A percentile compares a stretch with the other conserved stretches of the same genome.
Conservation (phyloP, 2,113 vertebrate species). For the Pongo abelii region DNA sequence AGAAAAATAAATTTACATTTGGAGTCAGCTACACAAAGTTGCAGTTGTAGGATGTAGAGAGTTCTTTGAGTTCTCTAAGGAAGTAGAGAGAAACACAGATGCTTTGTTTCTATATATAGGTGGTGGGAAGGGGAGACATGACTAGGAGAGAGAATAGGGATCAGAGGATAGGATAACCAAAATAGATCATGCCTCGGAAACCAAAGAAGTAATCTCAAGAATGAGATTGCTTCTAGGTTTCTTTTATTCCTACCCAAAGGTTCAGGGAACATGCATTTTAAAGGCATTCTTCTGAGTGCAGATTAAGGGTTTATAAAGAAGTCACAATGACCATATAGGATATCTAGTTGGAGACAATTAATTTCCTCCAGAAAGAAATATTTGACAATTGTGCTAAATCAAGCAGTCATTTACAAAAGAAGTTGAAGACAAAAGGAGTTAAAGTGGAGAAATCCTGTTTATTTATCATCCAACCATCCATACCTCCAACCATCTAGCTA, state of each 20-base stretch:
- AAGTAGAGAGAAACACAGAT: not conserved
- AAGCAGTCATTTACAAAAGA: constrained; percentile 26
- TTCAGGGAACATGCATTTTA: not conserved
- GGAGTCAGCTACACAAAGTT: not conserved
- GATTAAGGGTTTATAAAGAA: not conserved
- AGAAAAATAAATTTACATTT: not conserved
- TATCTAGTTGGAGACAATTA: not conserved
- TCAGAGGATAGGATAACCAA: not conserved
- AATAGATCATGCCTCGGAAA: not conserved
- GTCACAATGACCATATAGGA: not conserved
- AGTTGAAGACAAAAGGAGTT: not conserved
- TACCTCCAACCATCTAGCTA: not conserved
- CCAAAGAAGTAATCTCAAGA: not conserved
- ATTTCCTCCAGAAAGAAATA: not conserved
- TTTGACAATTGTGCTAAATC: not conserved
- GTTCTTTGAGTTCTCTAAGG: not conserved
- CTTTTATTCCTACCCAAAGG: not conserved
- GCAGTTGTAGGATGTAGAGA: not conserved
- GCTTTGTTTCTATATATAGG: not conserved
- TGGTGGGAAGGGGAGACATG: not conserved
- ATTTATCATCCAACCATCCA: not conserved
- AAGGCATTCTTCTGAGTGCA: not conserved
- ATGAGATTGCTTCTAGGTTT: not conserved
- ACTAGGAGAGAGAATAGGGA: not conserved
- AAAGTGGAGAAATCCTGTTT: not conserved